Evolutionary conservation across 2,888 invertebrate species (phyloP).

Genomic region (Drosophila siamana): DNA sequence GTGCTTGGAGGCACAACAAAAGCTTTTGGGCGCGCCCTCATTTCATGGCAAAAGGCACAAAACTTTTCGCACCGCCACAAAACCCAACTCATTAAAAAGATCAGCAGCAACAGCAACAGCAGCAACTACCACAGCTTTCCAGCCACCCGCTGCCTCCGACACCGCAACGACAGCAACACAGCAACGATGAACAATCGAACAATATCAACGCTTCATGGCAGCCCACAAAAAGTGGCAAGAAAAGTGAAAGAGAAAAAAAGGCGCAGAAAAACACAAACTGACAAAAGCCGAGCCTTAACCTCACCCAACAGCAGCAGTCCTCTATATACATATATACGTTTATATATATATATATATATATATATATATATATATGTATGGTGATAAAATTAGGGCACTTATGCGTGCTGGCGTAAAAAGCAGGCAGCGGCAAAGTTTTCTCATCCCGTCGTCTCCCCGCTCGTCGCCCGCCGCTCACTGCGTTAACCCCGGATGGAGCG

Average conservation of each 20-base stretch:
- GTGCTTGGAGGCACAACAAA: slow-evolving; percentile 54
- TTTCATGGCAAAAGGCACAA: slow-evolving; percentile 68
- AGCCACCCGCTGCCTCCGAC: neutral
- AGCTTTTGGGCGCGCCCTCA: slow-evolving; percentile 59
- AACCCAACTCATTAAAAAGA: slow-evolving; percentile 79
- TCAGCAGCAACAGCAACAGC: slow-evolving; percentile 53
- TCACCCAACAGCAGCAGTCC: slow-evolving; percentile 37
- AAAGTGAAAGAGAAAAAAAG: slow-evolving; percentile 32
- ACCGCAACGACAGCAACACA: slow-evolving; percentile 8
- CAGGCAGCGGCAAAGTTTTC: slow-evolving; percentile 67
- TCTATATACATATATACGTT: slow-evolving; percentile 10
- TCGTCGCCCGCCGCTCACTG: too few relatives aligned
- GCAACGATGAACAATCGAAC: slow-evolving; percentile 71
- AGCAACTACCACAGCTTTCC: slow-evolving; percentile 1
- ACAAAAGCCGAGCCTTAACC: slow-evolving; percentile 47
- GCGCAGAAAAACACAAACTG: slow-evolving; percentile 54
- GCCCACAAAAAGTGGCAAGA: slow-evolving; percentile 44
- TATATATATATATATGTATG: slow-evolving; percentile 28
- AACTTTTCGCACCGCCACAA: slow-evolving; percentile 69
- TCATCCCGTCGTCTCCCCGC: too few relatives aligned
- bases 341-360: slow-evolving; percentile 11
- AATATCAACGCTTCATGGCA: slow-evolving; percentile 74
- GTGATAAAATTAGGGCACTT: slow-evolving; percentile 74
- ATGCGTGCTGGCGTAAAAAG: slow-evolving; percentile 76
- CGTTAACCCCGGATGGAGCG: slow-evolving; percentile 17